A percentile compares a stretch with the other conserved stretches of the same genome.
Conservation (phyloP, 2,888 invertebrate genomes). For the Physocephala rufipes region DNA sequence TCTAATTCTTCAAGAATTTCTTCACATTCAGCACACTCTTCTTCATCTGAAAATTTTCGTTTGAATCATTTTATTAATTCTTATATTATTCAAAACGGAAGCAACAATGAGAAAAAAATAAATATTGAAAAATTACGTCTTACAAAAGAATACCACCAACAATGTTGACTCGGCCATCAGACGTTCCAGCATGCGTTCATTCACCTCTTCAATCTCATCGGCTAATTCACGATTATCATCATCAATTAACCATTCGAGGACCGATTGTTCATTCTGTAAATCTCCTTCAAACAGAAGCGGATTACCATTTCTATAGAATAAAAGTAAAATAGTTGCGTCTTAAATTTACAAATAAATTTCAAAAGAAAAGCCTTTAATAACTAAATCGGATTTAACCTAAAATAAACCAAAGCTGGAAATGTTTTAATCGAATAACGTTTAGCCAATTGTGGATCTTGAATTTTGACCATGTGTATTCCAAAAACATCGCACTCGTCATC, state of each 20-base stretch:
- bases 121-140: constrained; percentile 59
- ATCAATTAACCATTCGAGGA: constrained; percentile 91
- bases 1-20: constrained; percentile 91
- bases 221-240: constrained; percentile 92
- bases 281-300: constrained; percentile 90
- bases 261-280: constrained; percentile 89
- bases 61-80: neutral
- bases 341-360: no score
- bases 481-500: constrained; percentile 93
- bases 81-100: no score
- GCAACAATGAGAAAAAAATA: neutral
- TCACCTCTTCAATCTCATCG: constrained; percentile 93
- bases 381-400: constrained; percentile 69
- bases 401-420: constrained; percentile 91
- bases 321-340: no score
- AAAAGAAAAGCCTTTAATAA: no score
- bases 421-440: constrained; percentile 94
- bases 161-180: constrained; percentile 86
- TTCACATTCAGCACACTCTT: constrained; percentile 90
- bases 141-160: constrained; percentile 92
- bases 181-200: constrained; percentile 86
- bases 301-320: constrained; percentile 86
- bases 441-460: constrained; percentile 89
- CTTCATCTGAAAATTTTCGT: constrained; percentile 74
- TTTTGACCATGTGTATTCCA: constrained; percentile 93